A percentile compares a stretch with the other conserved stretches of the same genome.
Conservation (phyloP, 2,888 invertebrate genomes). For the Platycnemis pennipes region DNA sequence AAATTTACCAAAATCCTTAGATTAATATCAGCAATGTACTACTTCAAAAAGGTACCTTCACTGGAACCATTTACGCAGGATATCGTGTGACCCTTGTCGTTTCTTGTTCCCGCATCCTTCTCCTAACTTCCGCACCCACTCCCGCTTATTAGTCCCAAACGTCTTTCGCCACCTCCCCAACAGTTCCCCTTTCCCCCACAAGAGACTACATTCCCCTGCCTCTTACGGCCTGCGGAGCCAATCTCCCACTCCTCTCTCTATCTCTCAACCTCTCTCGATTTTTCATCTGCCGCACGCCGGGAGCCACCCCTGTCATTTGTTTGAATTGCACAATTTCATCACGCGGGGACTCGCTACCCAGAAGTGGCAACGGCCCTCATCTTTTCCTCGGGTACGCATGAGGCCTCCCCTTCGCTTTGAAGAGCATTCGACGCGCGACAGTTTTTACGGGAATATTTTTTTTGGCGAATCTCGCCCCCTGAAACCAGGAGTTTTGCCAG, state of each 20-base stretch:
- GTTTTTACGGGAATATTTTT: background rate
- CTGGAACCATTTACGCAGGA: background rate
- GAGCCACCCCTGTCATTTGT: background rate
- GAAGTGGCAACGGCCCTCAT: background rate
- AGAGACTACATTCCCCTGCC: background rate
- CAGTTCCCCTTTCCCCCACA: background rate
- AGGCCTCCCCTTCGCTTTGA: background rate
- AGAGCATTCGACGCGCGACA: background rate
- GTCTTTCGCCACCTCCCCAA: background rate
- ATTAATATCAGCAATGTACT: too few species aligned
- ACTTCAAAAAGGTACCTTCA: background rate
- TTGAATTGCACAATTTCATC: constrained; percentile 32
- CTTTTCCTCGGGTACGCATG: background rate
- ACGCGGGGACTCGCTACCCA: background rate
- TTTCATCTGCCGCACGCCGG: background rate
- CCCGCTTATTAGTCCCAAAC: background rate
- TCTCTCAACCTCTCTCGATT: background rate
- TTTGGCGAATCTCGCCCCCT: background rate
- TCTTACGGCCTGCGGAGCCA: background rate
- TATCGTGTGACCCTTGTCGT: background rate
- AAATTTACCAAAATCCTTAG: too few species aligned
- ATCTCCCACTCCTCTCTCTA: background rate
- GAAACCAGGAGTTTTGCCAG: too few species aligned
- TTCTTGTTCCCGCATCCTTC: background rate
- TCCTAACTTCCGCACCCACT: background rate